Evolutionary conservation across 2,797 vertebrate genomes (phyloP).

Genomic region (Platyrinchus mystaceus): DNA sequence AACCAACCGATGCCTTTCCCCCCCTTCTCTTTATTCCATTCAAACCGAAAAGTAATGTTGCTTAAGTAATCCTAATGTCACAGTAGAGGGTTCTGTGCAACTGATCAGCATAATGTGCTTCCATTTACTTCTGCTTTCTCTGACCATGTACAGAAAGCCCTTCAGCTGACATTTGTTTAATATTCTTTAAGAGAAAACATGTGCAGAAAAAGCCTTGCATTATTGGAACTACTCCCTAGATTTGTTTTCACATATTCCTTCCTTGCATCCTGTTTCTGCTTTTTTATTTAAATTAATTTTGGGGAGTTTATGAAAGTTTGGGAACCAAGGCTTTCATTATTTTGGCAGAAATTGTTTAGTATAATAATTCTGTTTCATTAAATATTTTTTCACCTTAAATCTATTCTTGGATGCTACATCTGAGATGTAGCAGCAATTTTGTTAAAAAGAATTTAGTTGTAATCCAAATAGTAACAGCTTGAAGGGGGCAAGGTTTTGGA

Average conservation of each 20-base stretch:
- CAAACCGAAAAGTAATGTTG: conserved; percentile 22
- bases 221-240: neutral
- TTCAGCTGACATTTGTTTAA: neutral
- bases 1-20: neutral
- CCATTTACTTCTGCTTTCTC: neutral
- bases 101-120: conserved; percentile 36
- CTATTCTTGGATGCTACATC: neutral
- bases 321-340: neutral
- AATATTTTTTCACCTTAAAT: neutral
- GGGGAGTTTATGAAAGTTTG: neutral
- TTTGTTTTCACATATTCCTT: conserved; percentile 13
- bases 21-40: neutral
- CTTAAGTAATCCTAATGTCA: conserved; percentile 61
- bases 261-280: neutral
- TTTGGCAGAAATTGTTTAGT: neutral
- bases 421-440: neutral
- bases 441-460: neutral
- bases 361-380: neutral
- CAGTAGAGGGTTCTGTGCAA: conserved; percentile 4
- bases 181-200: neutral
- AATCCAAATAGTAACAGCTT: neutral
- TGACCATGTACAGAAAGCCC: neutral
- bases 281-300: neutral
- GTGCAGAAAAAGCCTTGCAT: neutral
- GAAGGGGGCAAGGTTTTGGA: rapidly evolving